A percentile compares a stretch with the other conserved stretches of the same genome.
Conservation (phyloP, 2,888 invertebrate species). For the Tridacna gigas region DNA sequence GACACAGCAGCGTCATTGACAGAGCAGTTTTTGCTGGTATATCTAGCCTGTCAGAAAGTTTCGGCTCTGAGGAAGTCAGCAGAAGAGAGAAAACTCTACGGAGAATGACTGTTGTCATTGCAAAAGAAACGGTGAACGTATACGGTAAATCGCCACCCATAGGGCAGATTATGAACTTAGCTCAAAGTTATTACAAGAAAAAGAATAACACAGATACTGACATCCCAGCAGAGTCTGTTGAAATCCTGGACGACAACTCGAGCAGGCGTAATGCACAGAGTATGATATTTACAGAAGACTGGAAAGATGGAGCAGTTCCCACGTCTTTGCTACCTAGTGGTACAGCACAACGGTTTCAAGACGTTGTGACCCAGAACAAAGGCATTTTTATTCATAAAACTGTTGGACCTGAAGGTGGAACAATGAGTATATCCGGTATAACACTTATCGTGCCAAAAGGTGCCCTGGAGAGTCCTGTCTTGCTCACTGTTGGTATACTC, state of each 20-base stretch:
- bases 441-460: constrained; percentile 60
- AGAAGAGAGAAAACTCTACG: background rate
- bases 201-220: constrained; percentile 31
- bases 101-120: constrained; percentile 37
- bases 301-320: constrained; percentile 61
- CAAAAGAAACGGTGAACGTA: constrained; percentile 45
- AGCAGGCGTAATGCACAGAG: constrained; percentile 31
- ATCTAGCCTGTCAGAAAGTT: background rate
- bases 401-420: constrained; percentile 56
- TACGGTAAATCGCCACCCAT: constrained; percentile 48
- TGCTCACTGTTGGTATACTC: constrained; percentile 62
- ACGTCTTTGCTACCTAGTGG: constrained; percentile 54
- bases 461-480: constrained; percentile 48
- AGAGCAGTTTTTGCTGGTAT: background rate
- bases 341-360: constrained; percentile 2
- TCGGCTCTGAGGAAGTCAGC: background rate
- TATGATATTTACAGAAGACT: constrained; percentile 47
- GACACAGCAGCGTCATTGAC: background rate
- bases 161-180: constrained; percentile 49
- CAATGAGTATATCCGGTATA: constrained; percentile 60
- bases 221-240: constrained; percentile 52
- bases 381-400: constrained; percentile 65
- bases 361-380: constrained; percentile 45
- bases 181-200: constrained; percentile 50
- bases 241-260: constrained; percentile 37